These are phyloP conservation scores for Drosophila bunnanda DNA, from an alignment of 2,888 invertebrate species.

Conservation along the genomic window DNA sequence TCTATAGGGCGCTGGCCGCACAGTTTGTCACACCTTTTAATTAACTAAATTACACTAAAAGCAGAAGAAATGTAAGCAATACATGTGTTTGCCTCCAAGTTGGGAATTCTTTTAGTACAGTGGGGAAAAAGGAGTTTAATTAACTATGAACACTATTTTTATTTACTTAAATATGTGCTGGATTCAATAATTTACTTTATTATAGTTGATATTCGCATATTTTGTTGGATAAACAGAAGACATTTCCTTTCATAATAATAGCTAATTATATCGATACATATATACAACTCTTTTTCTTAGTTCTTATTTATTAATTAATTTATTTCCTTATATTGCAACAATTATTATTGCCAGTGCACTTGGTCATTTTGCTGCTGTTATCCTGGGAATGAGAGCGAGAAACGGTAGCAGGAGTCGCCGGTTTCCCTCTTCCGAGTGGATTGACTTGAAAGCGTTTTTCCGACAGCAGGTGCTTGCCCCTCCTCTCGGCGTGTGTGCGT, in stretches of 20 bases:
- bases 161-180: background rate
- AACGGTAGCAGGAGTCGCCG: conserved; percentile 26
- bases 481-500: background rate
- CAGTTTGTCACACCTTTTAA: conserved; percentile 72
- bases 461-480: conserved; percentile 37
- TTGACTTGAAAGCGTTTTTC: conserved; percentile 48
- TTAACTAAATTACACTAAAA: conserved; percentile 68
- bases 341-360: conserved; percentile 12
- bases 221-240: background rate
- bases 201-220: too few relatives aligned
- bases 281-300: background rate
- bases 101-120: background rate
- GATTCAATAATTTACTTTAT: too few relatives aligned
- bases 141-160: background rate
- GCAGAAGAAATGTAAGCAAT: conserved; percentile 13
- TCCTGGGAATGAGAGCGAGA: conserved; percentile 21
- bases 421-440: conserved; percentile 53
- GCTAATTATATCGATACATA: background rate
- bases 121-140: background rate
- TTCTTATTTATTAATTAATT: background rate
- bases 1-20: conserved; percentile 31
- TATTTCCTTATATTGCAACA: background rate
- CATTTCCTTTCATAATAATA: background rate
- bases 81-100: conserved; percentile 12
- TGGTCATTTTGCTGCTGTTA: conserved; percentile 45